These are phyloP conservation scores for Drosophila helvetica DNA, from an alignment of 2,888 invertebrate genomes.

Conservation along the genomic window DNA sequence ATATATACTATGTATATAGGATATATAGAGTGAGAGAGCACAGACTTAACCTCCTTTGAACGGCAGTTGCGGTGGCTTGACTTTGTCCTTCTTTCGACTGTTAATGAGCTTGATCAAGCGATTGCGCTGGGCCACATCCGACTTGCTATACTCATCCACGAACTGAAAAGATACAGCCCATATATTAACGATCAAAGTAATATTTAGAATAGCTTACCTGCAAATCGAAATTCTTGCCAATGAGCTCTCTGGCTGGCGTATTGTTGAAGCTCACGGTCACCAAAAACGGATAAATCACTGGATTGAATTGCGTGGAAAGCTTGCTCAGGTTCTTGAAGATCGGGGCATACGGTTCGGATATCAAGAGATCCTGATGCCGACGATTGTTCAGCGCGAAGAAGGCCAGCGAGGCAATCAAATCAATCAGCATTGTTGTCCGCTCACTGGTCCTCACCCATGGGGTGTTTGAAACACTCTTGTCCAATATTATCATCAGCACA, in stretches of 20 bases:
- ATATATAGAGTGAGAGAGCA: neutral
- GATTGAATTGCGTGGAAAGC: conserved; percentile 82
- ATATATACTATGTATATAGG: neutral
- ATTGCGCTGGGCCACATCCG: conserved; percentile 83
- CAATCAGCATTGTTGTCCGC: conserved; percentile 83
- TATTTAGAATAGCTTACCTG: conserved; percentile 70
- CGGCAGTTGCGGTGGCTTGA: conserved; percentile 6
- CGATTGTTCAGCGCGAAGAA: conserved; percentile 83
- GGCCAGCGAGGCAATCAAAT: conserved; percentile 83
- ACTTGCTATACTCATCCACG: conserved; percentile 83
- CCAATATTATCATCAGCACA: conserved; percentile 82
- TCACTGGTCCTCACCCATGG: conserved; percentile 79
- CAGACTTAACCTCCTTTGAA: conserved; percentile 20
- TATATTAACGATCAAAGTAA: neutral
- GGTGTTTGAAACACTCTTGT: conserved; percentile 76
- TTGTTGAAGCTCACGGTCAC: conserved; percentile 83
- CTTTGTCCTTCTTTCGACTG: conserved; percentile 38
- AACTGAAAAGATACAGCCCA: conserved; percentile 62
- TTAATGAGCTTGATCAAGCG: conserved; percentile 74
- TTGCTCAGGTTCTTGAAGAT: conserved; percentile 83
- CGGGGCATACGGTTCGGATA: conserved; percentile 82
- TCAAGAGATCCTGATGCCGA: conserved; percentile 83
- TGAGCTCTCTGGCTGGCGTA: conserved; percentile 81
- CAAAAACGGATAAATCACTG: conserved; percentile 83
- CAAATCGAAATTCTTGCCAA: conserved; percentile 83